Evolutionary conservation across 1,140 invertebrate species (phyloP), one percentile per base, ranked within the genome.

Genomic region (Hirudo medicinalis): DNA sequence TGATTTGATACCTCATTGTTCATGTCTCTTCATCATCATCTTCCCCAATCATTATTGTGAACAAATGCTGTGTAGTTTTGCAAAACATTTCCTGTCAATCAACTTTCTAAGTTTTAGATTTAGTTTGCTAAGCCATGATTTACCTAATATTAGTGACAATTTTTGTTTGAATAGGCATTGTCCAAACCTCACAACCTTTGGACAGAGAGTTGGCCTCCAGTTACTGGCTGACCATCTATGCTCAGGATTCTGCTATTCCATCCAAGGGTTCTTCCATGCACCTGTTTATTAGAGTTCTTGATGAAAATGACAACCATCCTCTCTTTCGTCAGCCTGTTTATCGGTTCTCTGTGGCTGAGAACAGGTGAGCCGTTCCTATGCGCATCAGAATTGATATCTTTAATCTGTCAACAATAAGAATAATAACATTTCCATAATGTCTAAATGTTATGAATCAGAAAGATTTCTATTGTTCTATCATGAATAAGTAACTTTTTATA

Each of bases 201-300:
- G 94, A 98, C 81, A 86, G 91, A 25, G 94, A 98, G 84, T 87
- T 87, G 0, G 88, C 88, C 75, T 83, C 86, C 22, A 88, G 89
- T 79, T 97, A 93, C 81, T 98, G 94, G 94, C 82, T 97, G 53
- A 94, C 92, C 0, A 86, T 97, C 55, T 90, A 89, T 78, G 94
- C 92, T 3, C 87, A 91, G 78, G 94, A 97, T 82, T 87, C 89
- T 74, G 92, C 90, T 0, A 87, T 93, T 17, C 90, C 92, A 22
- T 91, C 92, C 2, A 83, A 91, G 5, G 88, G 88, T 78, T 86
- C 89, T 49, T 74, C 78, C 36, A 76, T 79, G 63, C 80, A 82
- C 72, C 88, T 96, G n/a, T 94, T 89, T 81, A 87, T 97, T 49
- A 86, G 89, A 77, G 88, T 97, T 68, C 81, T 87, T 60, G 91